Evolutionary conservation across 2,888 invertebrate species (phyloP).

Genomic region (Frankliniella intonsa): DNA sequence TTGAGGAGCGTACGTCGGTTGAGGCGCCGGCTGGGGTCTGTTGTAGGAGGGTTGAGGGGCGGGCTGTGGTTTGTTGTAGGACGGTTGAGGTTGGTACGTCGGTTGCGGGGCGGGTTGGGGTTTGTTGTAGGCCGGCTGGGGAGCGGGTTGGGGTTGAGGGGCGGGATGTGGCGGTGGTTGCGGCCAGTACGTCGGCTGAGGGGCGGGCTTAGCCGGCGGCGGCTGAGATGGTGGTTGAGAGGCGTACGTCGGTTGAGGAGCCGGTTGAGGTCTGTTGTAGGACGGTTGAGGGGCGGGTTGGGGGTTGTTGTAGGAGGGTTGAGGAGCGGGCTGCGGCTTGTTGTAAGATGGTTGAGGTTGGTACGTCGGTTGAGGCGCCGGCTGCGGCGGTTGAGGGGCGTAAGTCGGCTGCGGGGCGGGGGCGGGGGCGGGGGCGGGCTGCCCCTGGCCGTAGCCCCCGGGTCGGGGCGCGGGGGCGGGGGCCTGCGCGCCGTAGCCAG

Average conservation of each 20-base stretch:
- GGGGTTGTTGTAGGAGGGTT: conserved; percentile 41
- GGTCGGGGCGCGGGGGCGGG: conserved; percentile 43
- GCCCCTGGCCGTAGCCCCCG: conserved; percentile 30
- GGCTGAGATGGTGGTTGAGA: conserved; percentile 45
- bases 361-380: conserved; percentile 23
- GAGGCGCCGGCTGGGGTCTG: conserved; percentile 20
- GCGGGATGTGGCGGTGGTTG: conserved; percentile 26
- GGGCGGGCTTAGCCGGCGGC: conserved; percentile 40
- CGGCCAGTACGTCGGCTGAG: not conserved
- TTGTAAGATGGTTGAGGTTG: conserved; percentile 3
- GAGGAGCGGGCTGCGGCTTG: conserved; percentile 34
- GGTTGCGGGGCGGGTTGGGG: conserved; percentile 41
- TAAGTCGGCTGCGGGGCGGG: conserved; percentile 40
- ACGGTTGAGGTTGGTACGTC: not conserved
- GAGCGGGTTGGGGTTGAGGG: conserved; percentile 34
- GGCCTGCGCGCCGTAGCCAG: conserved; percentile 28
- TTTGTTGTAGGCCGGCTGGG: conserved; percentile 41
- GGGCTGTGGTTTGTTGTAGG: conserved; percentile 30
- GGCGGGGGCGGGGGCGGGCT: conserved; percentile 42
- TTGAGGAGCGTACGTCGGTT: conserved; percentile 32
- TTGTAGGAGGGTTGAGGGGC: conserved; percentile 29
- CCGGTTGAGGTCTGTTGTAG: conserved; percentile 41
- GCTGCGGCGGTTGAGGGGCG: not conserved
- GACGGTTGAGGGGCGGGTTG: not conserved
- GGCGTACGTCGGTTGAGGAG: conserved; percentile 35